Evolutionary conservation across 30 jellyfish, hydroid and myxozoan genomes (phyloP).

Genomic region (Turritopsis dohrnii): DNA sequence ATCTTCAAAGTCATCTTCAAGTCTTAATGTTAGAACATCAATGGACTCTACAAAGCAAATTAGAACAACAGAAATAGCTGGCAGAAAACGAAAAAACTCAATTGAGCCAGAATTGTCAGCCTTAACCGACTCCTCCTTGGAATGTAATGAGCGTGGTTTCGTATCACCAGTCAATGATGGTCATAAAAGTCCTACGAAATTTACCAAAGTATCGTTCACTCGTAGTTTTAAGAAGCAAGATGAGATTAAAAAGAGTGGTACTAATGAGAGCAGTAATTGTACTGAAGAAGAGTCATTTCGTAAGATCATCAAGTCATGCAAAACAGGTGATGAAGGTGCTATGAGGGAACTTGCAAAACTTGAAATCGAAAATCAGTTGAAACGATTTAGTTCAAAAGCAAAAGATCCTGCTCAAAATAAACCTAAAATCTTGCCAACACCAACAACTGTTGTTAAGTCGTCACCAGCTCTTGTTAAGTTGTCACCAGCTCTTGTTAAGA

Average conservation of each 20-base stretch:
- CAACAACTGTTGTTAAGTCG: background rate
- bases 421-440: background rate
- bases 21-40: background rate
- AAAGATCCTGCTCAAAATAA: background rate
- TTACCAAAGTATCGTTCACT: background rate
- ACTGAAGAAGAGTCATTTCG: conserved; percentile 27
- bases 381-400: conserved; percentile 20
- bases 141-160: conserved; percentile 17
- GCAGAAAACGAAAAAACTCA: background rate
- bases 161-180: conserved; percentile 2
- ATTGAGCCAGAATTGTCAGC: background rate
- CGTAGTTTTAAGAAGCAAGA: background rate
- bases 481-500: background rate
- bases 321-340: conserved; percentile 28
- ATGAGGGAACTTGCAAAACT: conserved; percentile 30
- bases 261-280: background rate
- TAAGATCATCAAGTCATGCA: conserved; percentile 20
- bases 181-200: background rate
- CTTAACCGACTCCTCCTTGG: background rate
- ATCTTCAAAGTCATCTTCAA: background rate
- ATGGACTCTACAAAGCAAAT: background rate
- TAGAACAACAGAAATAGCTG: background rate
- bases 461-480: background rate
- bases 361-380: conserved; percentile 39
- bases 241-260: background rate